A percentile compares a stretch with the other conserved stretches of the same genome.
Conservation (phyloP, 2,113 vertebrate species). For the Diphyllodes magnificus region DNA sequence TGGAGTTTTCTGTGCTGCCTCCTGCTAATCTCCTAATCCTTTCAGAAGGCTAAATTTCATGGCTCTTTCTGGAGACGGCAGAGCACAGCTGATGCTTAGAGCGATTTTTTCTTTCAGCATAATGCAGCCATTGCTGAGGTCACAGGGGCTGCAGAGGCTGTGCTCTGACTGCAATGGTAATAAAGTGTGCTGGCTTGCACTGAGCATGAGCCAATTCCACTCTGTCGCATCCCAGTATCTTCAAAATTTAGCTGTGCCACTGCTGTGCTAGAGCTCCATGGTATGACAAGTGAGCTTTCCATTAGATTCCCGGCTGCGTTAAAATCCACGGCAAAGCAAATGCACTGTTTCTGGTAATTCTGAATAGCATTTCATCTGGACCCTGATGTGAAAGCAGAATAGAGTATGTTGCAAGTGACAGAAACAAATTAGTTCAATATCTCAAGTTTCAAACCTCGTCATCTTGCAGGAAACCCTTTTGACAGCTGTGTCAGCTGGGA, state of each 20-base stretch:
- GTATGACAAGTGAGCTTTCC: neutral
- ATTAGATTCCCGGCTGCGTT: neutral
- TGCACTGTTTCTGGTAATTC: neutral
- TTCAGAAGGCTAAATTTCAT: neutral
- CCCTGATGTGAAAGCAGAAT: neutral
- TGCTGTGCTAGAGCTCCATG: neutral
- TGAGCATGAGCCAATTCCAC: neutral
- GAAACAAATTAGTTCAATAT: neutral
- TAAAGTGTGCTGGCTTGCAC: neutral
- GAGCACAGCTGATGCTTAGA: slow-evolving; percentile 1
- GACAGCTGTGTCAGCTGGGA: neutral
- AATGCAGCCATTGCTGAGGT: neutral
- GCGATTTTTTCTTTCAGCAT: neutral
- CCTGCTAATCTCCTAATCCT: neutral
- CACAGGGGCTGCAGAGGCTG: neutral
- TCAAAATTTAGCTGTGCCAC: neutral
- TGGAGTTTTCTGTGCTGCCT: neutral
- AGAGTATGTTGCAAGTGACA: neutral
- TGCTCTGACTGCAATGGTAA: slow-evolving; percentile 1
- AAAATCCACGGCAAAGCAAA: neutral
- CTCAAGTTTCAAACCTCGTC: neutral
- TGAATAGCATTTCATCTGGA: neutral
- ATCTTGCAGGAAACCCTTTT: neutral
- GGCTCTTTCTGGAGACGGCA: neutral
- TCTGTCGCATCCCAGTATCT: neutral